Base-by-base conservation (phyloP, 2,888 invertebrate genomes). In the Furcula furcula region DNA sequence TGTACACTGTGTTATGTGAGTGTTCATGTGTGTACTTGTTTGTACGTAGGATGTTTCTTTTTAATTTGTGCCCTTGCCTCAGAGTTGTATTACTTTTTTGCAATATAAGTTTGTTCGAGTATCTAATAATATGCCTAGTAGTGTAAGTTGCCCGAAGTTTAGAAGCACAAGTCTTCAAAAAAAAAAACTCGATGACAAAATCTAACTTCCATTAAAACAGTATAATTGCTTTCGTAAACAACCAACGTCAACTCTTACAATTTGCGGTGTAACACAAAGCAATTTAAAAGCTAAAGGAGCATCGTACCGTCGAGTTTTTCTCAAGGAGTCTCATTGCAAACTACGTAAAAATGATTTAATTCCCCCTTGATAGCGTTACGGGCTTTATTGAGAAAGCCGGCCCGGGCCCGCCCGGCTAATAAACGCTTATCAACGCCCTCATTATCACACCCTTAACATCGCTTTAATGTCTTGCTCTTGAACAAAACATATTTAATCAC, bases 401-500 rank as follows among this genome's bases (percentile, higher is more conserved):
- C 74, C 66, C 66, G 66, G 64, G 69, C 74, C 65, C 74, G 70
- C 64, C 67, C 47, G 79, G 77, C 88, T 88, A 88, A 89, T 89
- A 88, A 88, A 89, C 81, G 88, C 88, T 89, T 88, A 88, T 89
- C 89, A 88, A 83, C 84, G 79, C 77, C 73, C 86, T 86, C 87
- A 89, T 89, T 89, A 89, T 89, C 88, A 85, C 88, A 87, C 89
- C 89, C 89, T 89, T 87, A 89, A 86, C 89, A 84, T 87, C 86
- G 79, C 84, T 85, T 89, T 87, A 89, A 88, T 89, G 88, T 87
- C 85, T 83, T 84, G 84, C 86, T 84, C 79, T 87, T 85, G 88
- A 89, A 89, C 89, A 89, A 89, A 89, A 89, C 89, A 89, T 89
- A 89, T 89, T 89, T 89, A 89, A 89, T 89, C 88, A 81, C 84